phyloP scores from a whole-genome alignment of 2,888 invertebrate species.

The Lasiommata megera region DNA sequence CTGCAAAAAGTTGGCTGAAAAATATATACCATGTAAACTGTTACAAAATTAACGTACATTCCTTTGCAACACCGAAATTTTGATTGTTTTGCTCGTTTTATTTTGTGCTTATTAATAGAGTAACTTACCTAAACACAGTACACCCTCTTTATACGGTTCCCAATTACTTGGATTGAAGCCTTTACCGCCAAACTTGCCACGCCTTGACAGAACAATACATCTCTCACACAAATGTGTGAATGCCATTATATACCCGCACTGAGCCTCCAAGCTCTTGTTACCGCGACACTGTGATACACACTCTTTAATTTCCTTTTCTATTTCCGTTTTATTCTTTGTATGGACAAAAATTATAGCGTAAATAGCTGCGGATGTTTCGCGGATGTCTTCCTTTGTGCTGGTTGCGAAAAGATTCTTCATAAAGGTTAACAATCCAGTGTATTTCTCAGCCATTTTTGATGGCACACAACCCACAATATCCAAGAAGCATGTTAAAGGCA shows the following conservation, averaged over 20 bases:
- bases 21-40: no score
- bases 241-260: conserved; percentile 89
- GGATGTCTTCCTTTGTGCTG: conserved; percentile 87
- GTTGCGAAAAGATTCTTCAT: conserved; percentile 84
- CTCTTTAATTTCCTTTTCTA: conserved; percentile 76
- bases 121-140: conserved; percentile 81
- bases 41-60: not conserved
- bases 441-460: conserved; percentile 83
- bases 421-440: conserved; percentile 84
- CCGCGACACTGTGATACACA: conserved; percentile 74
- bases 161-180: conserved; percentile 74
- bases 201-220: conserved; percentile 78
- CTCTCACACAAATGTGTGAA: conserved; percentile 87
- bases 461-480: conserved; percentile 93
- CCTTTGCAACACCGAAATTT: not conserved
- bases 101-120: not conserved
- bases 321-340: conserved; percentile 73
- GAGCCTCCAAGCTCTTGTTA: conserved; percentile 85
- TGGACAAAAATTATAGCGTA: conserved; percentile 87
- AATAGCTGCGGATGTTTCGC: conserved; percentile 87
- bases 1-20: conserved; percentile 84
- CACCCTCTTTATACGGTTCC: conserved; percentile 82
- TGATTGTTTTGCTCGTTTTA: not conserved
- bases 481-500: conserved; percentile 87
- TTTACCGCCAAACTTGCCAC: conserved; percentile 65